These are phyloP conservation scores for Porites divaricata DNA, from an alignment of 92 coral and sea anemone genomes.

Conservation along the genomic window DNA sequence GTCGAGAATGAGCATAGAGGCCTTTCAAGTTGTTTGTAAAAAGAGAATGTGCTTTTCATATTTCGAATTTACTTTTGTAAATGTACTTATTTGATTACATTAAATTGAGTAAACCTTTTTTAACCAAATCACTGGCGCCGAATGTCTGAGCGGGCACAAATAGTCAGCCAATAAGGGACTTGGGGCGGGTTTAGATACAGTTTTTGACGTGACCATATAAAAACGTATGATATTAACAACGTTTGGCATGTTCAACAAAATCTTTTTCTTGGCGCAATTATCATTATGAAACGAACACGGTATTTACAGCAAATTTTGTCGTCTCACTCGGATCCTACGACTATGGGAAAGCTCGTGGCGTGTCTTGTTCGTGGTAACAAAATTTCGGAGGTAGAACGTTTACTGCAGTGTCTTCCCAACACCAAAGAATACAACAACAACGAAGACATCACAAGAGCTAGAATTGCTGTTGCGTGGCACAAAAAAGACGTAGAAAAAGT, in stretches of 20 bases:
- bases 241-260: neutral
- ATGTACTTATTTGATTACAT: too few relatives aligned
- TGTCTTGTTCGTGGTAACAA: constrained; percentile 30
- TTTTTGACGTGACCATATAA: neutral
- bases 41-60: too few relatives aligned
- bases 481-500: constrained; percentile 32
- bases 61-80: too few relatives aligned
- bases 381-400: constrained; percentile 28
- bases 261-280: too few relatives aligned
- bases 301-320: neutral
- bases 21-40: too few relatives aligned
- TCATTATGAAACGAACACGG: constrained; percentile 5
- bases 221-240: neutral
- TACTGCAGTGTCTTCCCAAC: constrained; percentile 37
- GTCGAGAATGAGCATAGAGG: too few relatives aligned
- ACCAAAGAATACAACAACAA: constrained; percentile 24
- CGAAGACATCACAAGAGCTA: constrained; percentile 49
- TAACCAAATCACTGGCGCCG: too few relatives aligned
- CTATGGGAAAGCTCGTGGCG: neutral
- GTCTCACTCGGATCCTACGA: neutral
- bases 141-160: too few relatives aligned
- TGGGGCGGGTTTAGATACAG: too few relatives aligned
- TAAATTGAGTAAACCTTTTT: too few relatives aligned
- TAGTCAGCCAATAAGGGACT: too few relatives aligned
- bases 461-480: constrained; percentile 51